Evolutionary conservation across 2,888 invertebrate genomes (phyloP).

Genomic region (Dynastes grantii): DNA sequence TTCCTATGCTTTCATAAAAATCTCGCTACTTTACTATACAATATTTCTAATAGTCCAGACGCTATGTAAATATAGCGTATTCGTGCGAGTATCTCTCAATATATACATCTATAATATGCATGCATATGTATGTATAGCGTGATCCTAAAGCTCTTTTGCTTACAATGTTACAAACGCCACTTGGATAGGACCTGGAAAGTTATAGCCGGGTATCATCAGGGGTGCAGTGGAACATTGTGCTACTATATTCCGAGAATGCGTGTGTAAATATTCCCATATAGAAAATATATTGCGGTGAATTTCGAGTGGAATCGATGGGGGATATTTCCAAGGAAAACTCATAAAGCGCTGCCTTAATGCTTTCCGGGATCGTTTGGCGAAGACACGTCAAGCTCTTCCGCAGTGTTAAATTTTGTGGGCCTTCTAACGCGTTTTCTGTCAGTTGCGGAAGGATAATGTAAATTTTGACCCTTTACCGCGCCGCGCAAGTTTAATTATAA

Average conservation of each 20-base stretch:
- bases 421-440: conserved; percentile 24
- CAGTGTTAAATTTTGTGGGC: conserved; percentile 31
- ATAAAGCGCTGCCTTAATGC: conserved; percentile 43
- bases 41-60: no score
- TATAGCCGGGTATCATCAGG: conserved; percentile 29
- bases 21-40: no score
- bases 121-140: not conserved
- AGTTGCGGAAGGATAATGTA: conserved; percentile 28
- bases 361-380: conserved; percentile 31
- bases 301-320: conserved; percentile 39
- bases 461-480: conserved; percentile 13
- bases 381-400: conserved; percentile 24
- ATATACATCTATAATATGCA: not conserved
- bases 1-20: no score
- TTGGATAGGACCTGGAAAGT: conserved; percentile 12
- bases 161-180: not conserved
- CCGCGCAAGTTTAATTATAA: conserved; percentile 20
- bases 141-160: not conserved
- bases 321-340: conserved; percentile 42
- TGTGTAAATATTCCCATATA: conserved; percentile 44
- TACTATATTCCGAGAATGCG: conserved; percentile 46
- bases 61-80: not conserved
- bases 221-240: conserved; percentile 33
- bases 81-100: not conserved
- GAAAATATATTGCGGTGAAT: conserved; percentile 43